Conservation (phyloP, 2,888 invertebrate genomes). For the Epinotia nisella region DNA sequence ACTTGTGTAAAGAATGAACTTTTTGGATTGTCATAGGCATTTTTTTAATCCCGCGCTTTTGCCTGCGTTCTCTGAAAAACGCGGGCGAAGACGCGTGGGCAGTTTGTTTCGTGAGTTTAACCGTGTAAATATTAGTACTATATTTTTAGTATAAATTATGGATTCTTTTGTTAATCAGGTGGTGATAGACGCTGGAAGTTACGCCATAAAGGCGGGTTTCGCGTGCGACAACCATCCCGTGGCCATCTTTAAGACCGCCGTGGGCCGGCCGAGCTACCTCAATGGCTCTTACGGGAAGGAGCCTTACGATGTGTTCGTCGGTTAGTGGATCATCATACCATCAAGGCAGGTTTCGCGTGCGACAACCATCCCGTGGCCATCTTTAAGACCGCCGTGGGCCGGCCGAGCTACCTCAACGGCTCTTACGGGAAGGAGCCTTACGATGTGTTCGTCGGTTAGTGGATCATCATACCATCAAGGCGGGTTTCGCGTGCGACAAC, state of each 20-base stretch:
- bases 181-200: conserved; percentile 74
- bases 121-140: no score
- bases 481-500: conserved; percentile 76
- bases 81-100: no score
- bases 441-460: conserved; percentile 65
- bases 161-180: no score
- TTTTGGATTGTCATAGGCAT: no score
- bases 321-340: conserved; percentile 51
- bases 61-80: no score
- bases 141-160: no score
- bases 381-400: conserved; percentile 69
- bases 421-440: conserved; percentile 66
- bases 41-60: no score
- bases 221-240: conserved; percentile 77
- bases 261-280: conserved; percentile 69
- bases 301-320: conserved; percentile 68
- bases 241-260: conserved; percentile 69
- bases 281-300: conserved; percentile 64
- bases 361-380: conserved; percentile 77
- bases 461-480: conserved; percentile 64
- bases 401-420: conserved; percentile 65
- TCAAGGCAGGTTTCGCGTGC: conserved; percentile 75
- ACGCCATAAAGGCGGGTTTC: conserved; percentile 72
- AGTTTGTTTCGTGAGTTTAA: no score
- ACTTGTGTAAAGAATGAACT: no score